Evolutionary conservation across 2,113 vertebrate genomes (phyloP), one percentile per base, ranked within the genome.

Genomic region (Ageneiosus marmoratus): DNA sequence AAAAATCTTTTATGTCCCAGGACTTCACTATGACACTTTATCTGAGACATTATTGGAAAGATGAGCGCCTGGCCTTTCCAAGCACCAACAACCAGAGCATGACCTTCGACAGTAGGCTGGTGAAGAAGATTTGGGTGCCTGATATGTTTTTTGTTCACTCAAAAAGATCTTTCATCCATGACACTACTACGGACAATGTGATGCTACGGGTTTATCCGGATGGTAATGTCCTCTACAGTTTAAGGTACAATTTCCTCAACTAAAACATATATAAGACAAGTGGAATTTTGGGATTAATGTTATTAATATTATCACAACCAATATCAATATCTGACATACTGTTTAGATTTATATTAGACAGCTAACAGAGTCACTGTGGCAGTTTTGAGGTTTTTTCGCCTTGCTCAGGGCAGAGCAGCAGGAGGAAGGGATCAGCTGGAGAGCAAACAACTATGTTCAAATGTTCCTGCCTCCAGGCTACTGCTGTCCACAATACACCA

Each of bases 71-170:
- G 81, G 93, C 97, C 7, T 99, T 99, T 84, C 97, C 95, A 0
- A 99, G 98, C 93, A 95, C 93, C 88, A 99, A 96, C 91, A 99
- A 99, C 90, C 96, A 97, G 85, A 99, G 97, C 92, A 98, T 99
- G 98, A 99, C 98, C 1, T 99, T 99, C 3, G 98, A 99, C 13
- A 96, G 97, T 73, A 94, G 97, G 41, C 92, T 99, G 83, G 97
- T 97, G 86, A 99, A 98, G 93, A 99, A 99, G 92, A 99, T 99
- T 85, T 99, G 97, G 98, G 97, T 99, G 1, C 98, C 98, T 0
- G 97, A 99, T 89, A 98, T 99, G 96, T 99, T 99, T 87, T 99
- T 99, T 0, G 97, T 99, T 70, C 98, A 99, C 89, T 99, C 97
- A 46, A 99, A 99, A 88, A 94, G 97, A 48, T 99, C 97, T 55